Conservation (phyloP, 1,140 invertebrate genomes). For the Drosophila nebulosa region DNA sequence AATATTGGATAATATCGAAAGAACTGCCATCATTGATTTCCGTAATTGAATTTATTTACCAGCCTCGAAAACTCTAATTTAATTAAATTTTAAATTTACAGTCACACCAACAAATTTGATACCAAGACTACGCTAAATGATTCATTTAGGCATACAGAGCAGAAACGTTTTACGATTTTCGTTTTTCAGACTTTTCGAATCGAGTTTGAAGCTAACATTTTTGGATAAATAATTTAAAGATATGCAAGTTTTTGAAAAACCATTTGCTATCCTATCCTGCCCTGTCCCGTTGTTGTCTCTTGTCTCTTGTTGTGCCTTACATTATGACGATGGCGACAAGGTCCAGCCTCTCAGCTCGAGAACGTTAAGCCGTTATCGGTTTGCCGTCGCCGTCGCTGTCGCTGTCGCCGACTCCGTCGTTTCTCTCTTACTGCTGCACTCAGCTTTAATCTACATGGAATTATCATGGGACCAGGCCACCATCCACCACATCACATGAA, state of each 20-base stretch:
- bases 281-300: constrained; percentile 7
- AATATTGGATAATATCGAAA: too few relatives aligned
- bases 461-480: constrained; percentile 59
- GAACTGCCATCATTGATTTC: too few relatives aligned
- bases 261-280: constrained; percentile 47
- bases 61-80: too few relatives aligned
- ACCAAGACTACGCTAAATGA: neutral
- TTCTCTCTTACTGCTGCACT: constrained; percentile 66
- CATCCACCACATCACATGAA: neutral
- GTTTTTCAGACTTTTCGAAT: constrained; percentile 17
- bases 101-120: neutral
- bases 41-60: too few relatives aligned
- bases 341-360: constrained; percentile 3
- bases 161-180: constrained; percentile 10
- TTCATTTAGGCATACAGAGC: constrained; percentile 19
- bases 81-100: neutral
- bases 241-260: constrained; percentile 38
- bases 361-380: constrained; percentile 39
- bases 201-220: constrained; percentile 47
- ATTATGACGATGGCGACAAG: constrained; percentile 10
- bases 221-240: constrained; percentile 68
- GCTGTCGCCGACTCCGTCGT: constrained; percentile 32
- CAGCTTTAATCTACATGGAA: constrained; percentile 71
- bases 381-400: constrained; percentile 30
- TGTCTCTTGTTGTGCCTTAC: constrained; percentile 8